Evolutionary conservation across 2,888 invertebrate species (phyloP).

Genomic region (Helicoverpa assulta): DNA sequence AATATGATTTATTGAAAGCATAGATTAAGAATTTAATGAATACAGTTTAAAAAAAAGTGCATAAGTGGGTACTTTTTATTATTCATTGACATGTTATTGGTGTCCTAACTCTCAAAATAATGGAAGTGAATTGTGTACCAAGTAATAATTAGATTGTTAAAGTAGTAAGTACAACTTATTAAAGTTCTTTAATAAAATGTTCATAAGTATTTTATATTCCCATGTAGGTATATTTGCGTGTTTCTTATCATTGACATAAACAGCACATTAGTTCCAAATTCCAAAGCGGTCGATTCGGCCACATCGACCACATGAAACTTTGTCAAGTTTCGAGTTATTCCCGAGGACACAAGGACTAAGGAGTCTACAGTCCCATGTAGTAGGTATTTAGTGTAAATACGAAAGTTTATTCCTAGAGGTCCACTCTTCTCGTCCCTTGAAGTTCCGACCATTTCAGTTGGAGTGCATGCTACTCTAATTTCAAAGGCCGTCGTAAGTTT

Average conservation of each 20-base stretch:
- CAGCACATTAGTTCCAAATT: not conserved
- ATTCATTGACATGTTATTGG: too few relatives aligned
- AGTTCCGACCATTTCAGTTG: constrained; percentile 25
- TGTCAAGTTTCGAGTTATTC: constrained; percentile 7
- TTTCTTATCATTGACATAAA: constrained; percentile 4
- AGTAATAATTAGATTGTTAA: too few relatives aligned
- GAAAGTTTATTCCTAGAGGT: constrained; percentile 49
- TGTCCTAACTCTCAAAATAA: too few relatives aligned
- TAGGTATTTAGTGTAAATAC: constrained; percentile 33
- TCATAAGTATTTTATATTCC: not conserved
- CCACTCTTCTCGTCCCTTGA: constrained; percentile 4
- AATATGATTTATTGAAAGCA: too few relatives aligned
- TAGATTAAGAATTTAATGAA: too few relatives aligned
- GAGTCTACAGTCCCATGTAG: constrained; percentile 21
- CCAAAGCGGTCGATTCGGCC: constrained; percentile 3
- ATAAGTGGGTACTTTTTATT: too few relatives aligned
- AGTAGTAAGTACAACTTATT: too few relatives aligned
- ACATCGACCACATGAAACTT: constrained; percentile 15
- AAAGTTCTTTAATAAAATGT: not conserved
- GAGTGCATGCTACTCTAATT: not conserved
- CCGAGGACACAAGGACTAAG: constrained; percentile 19
- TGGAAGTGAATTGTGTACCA: too few relatives aligned
- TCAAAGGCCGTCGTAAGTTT: not conserved
- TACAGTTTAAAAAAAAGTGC: too few relatives aligned
- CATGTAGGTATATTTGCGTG: not conserved